These are phyloP conservation scores for Oligia fasciuncula DNA, from an alignment of 2,888 invertebrate genomes.

Conservation along the genomic window DNA sequence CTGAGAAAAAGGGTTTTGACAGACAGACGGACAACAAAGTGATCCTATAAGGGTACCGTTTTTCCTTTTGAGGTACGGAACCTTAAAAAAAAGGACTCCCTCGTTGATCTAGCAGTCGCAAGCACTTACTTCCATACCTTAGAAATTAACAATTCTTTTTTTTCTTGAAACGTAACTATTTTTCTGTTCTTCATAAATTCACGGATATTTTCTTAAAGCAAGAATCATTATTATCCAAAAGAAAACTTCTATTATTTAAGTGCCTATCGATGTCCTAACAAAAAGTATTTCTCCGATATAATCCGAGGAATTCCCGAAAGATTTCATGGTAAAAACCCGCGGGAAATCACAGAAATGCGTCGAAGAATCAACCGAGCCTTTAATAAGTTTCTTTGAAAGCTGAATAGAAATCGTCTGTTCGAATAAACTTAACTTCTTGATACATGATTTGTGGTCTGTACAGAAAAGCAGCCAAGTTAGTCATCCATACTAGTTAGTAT, in stretches of 20 bases:
- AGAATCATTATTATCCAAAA: constrained; percentile 4
- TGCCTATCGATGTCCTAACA: constrained; percentile 19
- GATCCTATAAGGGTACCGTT: too few relatives aligned
- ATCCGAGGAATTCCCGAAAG: constrained; percentile 47
- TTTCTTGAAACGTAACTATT: background rate
- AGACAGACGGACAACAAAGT: too few relatives aligned
- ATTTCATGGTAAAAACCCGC: constrained; percentile 46
- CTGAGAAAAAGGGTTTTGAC: too few relatives aligned
- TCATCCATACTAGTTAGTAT: background rate
- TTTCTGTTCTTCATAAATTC: background rate
- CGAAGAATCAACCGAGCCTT: constrained; percentile 43
- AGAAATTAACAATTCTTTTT: background rate
- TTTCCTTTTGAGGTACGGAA: too few relatives aligned
- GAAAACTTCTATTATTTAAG: constrained; percentile 43
- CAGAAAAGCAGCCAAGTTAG: background rate
- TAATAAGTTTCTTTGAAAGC: constrained; percentile 44
- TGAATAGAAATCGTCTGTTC: constrained; percentile 15
- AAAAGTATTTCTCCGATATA: constrained; percentile 38
- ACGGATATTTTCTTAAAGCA: too few relatives aligned
- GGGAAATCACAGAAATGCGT: constrained; percentile 57
- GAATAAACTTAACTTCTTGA: constrained; percentile 9
- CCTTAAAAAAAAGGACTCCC: background rate
- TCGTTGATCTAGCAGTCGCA: background rate
- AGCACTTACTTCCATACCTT: background rate
- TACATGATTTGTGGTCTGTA: constrained; percentile 1